These are phyloP conservation scores for Drosophila truncata DNA, from an alignment of 1,140 invertebrate species.

Conservation along the genomic window DNA sequence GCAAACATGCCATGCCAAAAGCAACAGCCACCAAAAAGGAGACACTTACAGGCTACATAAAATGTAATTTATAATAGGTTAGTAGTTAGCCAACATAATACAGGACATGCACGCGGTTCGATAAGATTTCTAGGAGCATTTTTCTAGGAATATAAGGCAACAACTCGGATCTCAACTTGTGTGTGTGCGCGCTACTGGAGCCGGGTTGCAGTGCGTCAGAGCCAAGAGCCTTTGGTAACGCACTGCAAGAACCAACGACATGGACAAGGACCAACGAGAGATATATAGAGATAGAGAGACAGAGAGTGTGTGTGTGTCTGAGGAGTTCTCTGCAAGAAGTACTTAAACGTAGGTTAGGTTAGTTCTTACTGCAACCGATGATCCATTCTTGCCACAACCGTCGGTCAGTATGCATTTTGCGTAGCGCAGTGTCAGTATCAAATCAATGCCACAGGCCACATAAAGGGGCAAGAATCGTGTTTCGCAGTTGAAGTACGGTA, in stretches of 20 bases:
- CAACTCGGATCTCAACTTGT: constrained; percentile 12
- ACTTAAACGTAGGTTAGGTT: constrained; percentile 16
- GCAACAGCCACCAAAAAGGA: constrained; percentile 24
- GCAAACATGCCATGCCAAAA: constrained; percentile 23
- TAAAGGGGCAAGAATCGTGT: constrained; percentile 72
- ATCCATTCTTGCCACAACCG: constrained; percentile 98
- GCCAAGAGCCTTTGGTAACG: constrained; percentile 8
- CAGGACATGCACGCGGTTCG: constrained; percentile 25
- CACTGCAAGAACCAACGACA: constrained; percentile 31
- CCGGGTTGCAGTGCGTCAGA: constrained; percentile 25
- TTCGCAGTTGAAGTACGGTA: constrained; percentile 73
- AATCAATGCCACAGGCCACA: constrained; percentile 77
- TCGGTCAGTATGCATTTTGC: constrained; percentile 92
- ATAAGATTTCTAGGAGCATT: constrained; percentile 15
- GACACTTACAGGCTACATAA: constrained; percentile 34
- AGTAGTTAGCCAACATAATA: constrained; percentile 10
- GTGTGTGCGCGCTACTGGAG: constrained; percentile 7
- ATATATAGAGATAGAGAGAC: neutral
- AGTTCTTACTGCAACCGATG: constrained; percentile 92
- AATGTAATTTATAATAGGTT: constrained; percentile 4
- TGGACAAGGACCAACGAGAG: constrained; percentile 35
- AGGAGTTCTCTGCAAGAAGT: constrained; percentile 5
- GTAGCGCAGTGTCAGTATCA: constrained; percentile 75
- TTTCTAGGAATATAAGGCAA: constrained; percentile 18
- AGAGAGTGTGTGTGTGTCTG: neutral